Base-by-base conservation (phyloP, 2,113 vertebrate species). In the Chlorodrepanis virens region DNA sequence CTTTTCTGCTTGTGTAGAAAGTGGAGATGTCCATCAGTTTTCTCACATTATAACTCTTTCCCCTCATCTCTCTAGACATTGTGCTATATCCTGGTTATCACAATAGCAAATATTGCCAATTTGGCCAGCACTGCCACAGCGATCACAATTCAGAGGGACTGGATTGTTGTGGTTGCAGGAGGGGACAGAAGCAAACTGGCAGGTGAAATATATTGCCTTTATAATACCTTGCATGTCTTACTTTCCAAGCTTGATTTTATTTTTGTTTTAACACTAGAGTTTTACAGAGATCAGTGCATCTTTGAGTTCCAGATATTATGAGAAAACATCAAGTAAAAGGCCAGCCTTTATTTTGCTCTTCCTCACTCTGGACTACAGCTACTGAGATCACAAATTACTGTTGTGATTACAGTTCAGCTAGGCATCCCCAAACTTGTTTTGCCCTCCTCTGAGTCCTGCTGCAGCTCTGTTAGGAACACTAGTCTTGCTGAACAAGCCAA, bases 91-190 rank as follows among this genome's bases (percentile, higher is more conserved):
- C 86, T 99, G 97, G 99, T 99, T 94, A 99, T 99, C 98, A 98
- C 98, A 91, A 98, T 99, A 87, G 99, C 99, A 93, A 99, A 99
- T 94, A 98, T 99, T 79, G 99, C 99, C 31, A 99, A 99, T 97
- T 96, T 99, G 89, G 99, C 99, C 96, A 99, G 99, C 96, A 99
- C 99, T 7, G 99, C 99, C 13, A 99, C 98, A 39, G 97, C 98
- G 42, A 99, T 99, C 96, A 99, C 99, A 79, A 99, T 99, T 97
- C 99, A 99, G 97, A 98, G 99, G 95, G 99, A 99, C 90, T 99
- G 99, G 99, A 99, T 99, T 89, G 99, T 99, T 78, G 99, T 99
- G 27, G 99, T 99, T 75, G 99, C 99, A 4, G 99, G 99, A 86
- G 98, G 99, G 90, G 98, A 99, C 98, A 98, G 99, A 97, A 99